Evolutionary conservation across 2,888 invertebrate genomes (phyloP).

Genomic region (Lasioglossum calceatum): DNA sequence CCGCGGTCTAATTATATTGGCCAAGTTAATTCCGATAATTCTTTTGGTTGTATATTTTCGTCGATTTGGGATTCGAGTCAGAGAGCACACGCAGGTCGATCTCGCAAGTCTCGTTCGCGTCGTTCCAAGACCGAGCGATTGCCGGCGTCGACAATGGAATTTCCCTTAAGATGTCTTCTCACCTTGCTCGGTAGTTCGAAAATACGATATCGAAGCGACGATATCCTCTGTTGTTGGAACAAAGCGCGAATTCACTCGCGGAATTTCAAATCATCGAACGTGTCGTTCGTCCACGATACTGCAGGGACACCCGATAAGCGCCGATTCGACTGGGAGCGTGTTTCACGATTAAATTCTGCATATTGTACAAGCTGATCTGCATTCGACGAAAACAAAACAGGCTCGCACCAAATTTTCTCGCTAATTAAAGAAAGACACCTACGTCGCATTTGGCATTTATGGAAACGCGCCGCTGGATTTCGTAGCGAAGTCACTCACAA

Average conservation of each 20-base stretch:
- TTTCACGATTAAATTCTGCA: background rate
- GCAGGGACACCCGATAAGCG: background rate
- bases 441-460: background rate
- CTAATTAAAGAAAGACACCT: background rate
- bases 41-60: background rate
- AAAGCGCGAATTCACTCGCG: background rate
- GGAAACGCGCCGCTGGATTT: background rate
- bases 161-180: background rate
- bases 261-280: background rate
- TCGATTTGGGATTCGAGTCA: background rate
- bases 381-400: background rate
- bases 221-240: background rate
- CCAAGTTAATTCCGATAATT: background rate
- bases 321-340: background rate
- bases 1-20: too few species aligned
- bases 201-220: background rate
- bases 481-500: background rate
- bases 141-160: background rate
- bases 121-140: background rate
- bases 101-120: background rate
- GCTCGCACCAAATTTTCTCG: background rate
- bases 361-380: background rate
- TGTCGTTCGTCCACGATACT: background rate
- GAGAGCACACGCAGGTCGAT: background rate
- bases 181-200: background rate